phyloP scores from a whole-genome alignment of 2,113 vertebrate species.

The Crotalus horridus region DNA sequence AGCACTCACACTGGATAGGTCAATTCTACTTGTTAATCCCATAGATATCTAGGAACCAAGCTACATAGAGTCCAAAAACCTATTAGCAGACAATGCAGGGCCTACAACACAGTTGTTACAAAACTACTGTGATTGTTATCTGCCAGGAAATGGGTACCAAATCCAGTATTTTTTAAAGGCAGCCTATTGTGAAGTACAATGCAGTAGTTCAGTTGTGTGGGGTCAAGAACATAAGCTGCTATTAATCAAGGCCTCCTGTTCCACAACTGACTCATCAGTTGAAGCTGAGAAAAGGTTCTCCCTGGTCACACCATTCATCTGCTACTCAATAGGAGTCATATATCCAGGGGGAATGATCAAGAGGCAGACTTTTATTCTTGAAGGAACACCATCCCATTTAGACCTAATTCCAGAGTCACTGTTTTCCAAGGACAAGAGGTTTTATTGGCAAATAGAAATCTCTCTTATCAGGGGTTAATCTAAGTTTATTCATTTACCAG shows the following conservation, averaged over 20 bases:
- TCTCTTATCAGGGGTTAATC: neutral
- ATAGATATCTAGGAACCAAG: neutral
- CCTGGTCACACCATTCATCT: neutral
- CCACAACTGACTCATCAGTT: neutral
- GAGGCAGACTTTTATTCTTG: neutral
- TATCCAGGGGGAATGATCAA: neutral
- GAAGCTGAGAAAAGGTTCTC: neutral
- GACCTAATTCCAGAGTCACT: neutral
- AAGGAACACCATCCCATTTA: neutral
- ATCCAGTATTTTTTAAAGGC: neutral
- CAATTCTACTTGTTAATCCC: neutral
- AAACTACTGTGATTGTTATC: neutral
- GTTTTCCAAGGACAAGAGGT: neutral
- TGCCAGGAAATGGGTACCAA: neutral
- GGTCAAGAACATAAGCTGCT: neutral
- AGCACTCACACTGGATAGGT: neutral
- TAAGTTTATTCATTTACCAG: neutral
- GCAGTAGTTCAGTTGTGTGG: neutral
- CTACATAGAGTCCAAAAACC: neutral
- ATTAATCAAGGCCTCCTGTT: neutral
- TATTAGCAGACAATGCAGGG: neutral
- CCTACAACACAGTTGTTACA: neutral
- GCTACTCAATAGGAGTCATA: neutral
- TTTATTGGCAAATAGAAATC: neutral
- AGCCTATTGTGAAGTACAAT: neutral